A percentile compares a stretch with the other conserved stretches of the same genome.
Evolutionary conservation across 2,797 vertebrate genomes (phyloP).

Genomic region (Amazonetta brasiliensis): DNA sequence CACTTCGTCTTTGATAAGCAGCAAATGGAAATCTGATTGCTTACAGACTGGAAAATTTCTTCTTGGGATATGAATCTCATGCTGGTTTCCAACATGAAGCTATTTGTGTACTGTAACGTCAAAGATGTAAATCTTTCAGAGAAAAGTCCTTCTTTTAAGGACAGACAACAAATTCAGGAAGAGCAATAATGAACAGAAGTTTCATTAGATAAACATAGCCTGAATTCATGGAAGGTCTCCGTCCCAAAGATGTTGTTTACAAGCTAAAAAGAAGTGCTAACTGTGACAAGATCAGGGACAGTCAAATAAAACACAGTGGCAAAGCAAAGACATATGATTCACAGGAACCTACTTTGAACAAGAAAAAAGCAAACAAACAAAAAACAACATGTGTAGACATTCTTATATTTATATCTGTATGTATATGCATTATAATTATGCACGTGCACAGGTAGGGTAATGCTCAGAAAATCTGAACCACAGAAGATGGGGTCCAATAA

Average conservation of each 20-base stretch:
- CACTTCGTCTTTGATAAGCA: not conserved
- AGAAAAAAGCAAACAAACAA: not conserved
- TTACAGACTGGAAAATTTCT: not conserved
- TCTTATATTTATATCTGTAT: not conserved
- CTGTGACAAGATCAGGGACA: not conserved
- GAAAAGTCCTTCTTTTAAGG: not conserved
- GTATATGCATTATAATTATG: not conserved
- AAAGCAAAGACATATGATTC: not conserved
- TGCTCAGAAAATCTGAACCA: not conserved
- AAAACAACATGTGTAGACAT: rapidly evolving
- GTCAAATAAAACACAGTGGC: not conserved
- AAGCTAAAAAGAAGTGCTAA: not conserved
- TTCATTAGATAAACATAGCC: not conserved
- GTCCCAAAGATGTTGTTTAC: not conserved
- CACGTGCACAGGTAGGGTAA: not conserved
- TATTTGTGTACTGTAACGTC: not conserved
- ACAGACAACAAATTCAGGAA: not conserved
- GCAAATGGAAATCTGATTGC: not conserved
- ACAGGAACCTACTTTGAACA: not conserved
- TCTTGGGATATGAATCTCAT: conserved; percentile 10
- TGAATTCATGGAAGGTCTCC: not conserved
- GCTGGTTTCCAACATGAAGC: not conserved
- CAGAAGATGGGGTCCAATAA: not conserved
- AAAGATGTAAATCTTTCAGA: not conserved
- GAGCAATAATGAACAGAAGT: not conserved